Evolutionary conservation across 2,113 vertebrate species (phyloP).

Genomic region (Vireo altiloquus): DNA sequence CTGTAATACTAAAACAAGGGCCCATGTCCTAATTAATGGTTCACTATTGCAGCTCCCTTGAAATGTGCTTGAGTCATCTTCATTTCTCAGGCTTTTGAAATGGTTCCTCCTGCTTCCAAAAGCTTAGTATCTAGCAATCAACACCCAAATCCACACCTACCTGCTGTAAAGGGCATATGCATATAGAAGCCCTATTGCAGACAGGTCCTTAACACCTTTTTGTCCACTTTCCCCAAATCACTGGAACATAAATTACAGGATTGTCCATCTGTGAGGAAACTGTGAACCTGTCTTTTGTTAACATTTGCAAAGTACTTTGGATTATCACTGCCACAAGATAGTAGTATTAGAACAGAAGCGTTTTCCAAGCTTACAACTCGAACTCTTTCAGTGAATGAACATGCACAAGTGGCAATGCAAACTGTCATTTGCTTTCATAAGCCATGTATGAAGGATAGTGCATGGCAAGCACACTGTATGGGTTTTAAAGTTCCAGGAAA

Average conservation of each 20-base stretch:
- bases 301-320: background rate
- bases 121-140: background rate
- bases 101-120: background rate
- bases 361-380: background rate
- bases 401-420: background rate
- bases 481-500: constrained; percentile 50
- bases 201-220: background rate
- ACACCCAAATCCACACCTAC: background rate
- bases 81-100: background rate
- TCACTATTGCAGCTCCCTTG: background rate
- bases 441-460: background rate
- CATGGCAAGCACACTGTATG: background rate
- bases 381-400: background rate
- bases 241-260: background rate
- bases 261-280: background rate
- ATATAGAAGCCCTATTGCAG: background rate
- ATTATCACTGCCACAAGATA: background rate
- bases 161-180: background rate
- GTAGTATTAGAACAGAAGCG: background rate
- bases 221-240: background rate
- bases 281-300: background rate
- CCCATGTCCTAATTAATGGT: background rate
- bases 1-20: background rate
- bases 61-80: background rate
- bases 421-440: constrained; percentile 1